These are phyloP conservation scores for Trogon surrucura DNA, from an alignment of 2,113 vertebrate species.

Conservation along the genomic window DNA sequence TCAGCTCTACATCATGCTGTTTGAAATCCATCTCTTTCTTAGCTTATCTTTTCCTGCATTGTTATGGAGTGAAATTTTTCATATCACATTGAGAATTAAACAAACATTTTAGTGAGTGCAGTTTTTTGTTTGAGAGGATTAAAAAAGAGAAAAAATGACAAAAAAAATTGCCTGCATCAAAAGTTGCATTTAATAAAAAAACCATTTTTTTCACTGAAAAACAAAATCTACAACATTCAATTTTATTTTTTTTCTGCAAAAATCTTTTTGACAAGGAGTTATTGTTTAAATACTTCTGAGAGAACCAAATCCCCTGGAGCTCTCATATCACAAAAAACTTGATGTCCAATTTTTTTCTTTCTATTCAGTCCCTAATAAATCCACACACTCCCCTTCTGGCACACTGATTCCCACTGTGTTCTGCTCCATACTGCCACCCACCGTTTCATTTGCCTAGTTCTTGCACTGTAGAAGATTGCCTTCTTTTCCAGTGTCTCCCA, in stretches of 20 bases:
- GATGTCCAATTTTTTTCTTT: not conserved
- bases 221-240: not conserved
- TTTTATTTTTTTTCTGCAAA: not conserved
- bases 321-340: not conserved
- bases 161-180: not conserved
- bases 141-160: not conserved
- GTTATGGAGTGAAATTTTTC: not conserved
- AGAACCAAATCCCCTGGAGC: not conserved
- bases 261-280: not conserved
- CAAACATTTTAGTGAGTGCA: not conserved
- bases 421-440: not conserved
- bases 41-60: not conserved
- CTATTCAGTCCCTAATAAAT: not conserved
- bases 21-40: not conserved
- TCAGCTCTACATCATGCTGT: not conserved
- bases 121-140: not conserved
- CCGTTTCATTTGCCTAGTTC: not conserved
- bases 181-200: not conserved
- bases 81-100: not conserved
- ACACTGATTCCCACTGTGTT: not conserved
- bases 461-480: not conserved
- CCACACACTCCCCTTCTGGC: not conserved
- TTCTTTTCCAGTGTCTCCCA: not conserved
- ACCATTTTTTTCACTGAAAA: not conserved
- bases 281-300: not conserved